These are phyloP conservation scores for Podarcis cretensis DNA, from an alignment of 2,113 vertebrate genomes.

Conservation along the genomic window DNA sequence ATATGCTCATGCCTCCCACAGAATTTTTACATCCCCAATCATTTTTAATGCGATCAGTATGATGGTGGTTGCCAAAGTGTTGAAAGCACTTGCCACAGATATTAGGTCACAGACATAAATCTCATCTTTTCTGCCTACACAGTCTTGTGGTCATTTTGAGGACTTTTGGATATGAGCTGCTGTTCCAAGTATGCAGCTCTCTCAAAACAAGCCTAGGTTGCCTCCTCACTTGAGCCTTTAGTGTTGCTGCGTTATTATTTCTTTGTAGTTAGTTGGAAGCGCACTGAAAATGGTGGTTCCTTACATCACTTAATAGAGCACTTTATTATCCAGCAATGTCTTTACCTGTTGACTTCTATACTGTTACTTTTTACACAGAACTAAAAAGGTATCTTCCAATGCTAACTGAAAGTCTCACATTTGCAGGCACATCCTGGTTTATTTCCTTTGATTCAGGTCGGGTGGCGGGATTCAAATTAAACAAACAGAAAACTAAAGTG, in stretches of 20 bases:
- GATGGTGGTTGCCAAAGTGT: background rate
- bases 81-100: no score
- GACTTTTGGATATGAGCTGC: background rate
- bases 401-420: background rate
- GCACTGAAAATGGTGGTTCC: background rate
- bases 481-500: no score
- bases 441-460: background rate
- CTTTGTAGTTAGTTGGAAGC: background rate
- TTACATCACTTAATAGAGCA: no score
- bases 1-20: background rate
- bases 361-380: background rate
- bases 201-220: background rate
- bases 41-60: background rate
- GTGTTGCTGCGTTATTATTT: background rate
- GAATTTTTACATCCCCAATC: background rate
- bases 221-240: background rate
- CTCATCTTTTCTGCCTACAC: background rate
- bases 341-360: no score
- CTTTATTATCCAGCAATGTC: no score
- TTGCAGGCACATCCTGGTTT: background rate
- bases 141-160: background rate
- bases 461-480: no score
- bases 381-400: background rate
- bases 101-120: background rate
- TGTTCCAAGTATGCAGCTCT: background rate